phyloP scores from a whole-genome alignment of 2,888 invertebrate species.

The Andrena praecox region DNA sequence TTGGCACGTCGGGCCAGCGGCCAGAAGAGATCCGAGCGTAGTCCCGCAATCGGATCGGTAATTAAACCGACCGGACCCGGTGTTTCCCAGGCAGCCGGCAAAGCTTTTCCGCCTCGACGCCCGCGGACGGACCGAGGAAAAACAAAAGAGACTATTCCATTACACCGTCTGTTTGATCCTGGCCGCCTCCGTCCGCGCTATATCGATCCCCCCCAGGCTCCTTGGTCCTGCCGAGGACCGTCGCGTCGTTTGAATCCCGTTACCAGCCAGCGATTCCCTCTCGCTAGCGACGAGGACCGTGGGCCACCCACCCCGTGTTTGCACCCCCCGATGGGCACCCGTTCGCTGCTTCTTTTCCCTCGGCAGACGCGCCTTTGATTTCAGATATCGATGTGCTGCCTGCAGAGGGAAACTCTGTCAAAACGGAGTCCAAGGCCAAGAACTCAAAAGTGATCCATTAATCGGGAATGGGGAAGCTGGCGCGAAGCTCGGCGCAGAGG shows the following conservation, averaged over 20 bases:
- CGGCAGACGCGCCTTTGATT: too few species aligned
- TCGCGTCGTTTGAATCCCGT: constrained; percentile 6
- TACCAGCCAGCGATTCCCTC: neutral
- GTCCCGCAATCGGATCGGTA: constrained; percentile 62
- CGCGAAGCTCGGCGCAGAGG: too few species aligned
- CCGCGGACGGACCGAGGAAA: constrained; percentile 42
- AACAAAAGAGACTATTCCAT: constrained; percentile 60
- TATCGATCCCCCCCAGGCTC: constrained; percentile 35
- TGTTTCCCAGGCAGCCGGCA: constrained; percentile 37
- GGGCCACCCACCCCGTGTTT: neutral
- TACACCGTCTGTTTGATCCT: constrained; percentile 58
- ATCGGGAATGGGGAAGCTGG: too few species aligned
- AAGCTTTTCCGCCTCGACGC: constrained; percentile 57
- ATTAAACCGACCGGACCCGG: constrained; percentile 50
- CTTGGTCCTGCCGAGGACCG: constrained; percentile 24
- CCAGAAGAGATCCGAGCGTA: constrained; percentile 38
- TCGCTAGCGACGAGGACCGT: neutral
- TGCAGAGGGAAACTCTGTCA: too few species aligned
- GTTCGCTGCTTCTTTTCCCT: neutral
- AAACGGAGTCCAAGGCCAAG: too few species aligned
- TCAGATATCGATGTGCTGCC: too few species aligned
- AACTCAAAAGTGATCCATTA: too few species aligned
- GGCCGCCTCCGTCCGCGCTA: constrained; percentile 19
- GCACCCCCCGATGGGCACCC: neutral
- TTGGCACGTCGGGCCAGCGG: constrained; percentile 48